Percentiles rank a stretch among this genome's conserved stretches.
Evolutionary conservation across 2,888 invertebrate genomes (phyloP).

Genomic region (Cynaeus angustus): DNA sequence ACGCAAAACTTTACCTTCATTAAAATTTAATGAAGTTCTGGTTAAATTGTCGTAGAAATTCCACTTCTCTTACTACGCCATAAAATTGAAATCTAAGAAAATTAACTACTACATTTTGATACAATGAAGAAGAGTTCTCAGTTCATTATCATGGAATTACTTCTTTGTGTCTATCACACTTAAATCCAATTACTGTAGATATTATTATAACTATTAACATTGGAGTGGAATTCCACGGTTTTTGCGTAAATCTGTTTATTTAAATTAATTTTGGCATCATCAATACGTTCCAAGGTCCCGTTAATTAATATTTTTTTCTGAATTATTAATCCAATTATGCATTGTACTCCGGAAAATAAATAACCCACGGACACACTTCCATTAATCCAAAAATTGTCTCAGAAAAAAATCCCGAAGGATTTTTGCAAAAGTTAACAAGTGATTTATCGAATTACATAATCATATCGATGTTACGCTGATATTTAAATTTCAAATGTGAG

Average conservation of each 20-base stretch:
- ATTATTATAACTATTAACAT: no score
- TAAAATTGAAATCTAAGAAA: no score
- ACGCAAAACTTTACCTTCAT: no score
- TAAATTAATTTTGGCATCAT: constrained; percentile 4
- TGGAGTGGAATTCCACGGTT: no score
- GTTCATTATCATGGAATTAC: no score
- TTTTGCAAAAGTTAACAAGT: constrained; percentile 20
- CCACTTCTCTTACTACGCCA: no score
- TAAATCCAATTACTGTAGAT: no score
- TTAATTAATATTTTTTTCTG: constrained; percentile 16
- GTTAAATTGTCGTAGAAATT: no score
- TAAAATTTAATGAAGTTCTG: no score
- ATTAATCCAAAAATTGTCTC: constrained; percentile 24
- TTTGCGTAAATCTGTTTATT: not conserved
- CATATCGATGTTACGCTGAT: constrained; percentile 13
- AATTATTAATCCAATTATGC: constrained; percentile 11
- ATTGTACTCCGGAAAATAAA: constrained; percentile 11
- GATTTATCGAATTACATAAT: constrained; percentile 29
- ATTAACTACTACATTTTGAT: no score
- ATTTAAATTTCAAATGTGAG: constrained; percentile 20
- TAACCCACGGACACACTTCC: constrained; percentile 9
- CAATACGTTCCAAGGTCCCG: constrained; percentile 7
- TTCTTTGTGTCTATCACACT: no score
- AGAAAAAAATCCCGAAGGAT: constrained; percentile 32
- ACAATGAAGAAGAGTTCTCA: no score